phyloP scores from a whole-genome alignment of 2,797 vertebrate genomes.

The Hydrocynus forskahlii region DNA sequence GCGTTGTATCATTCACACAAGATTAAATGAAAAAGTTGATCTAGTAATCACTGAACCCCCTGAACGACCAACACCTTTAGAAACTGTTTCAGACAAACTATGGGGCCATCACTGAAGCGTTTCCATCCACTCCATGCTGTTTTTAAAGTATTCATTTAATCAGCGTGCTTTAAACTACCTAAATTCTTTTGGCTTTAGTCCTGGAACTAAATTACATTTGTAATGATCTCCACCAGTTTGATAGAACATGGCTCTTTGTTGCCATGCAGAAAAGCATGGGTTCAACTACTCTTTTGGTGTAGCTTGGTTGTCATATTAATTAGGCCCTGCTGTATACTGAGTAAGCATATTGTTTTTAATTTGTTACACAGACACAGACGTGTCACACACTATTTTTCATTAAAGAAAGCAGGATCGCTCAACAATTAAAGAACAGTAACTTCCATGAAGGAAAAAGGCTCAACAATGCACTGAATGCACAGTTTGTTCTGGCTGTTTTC shows the following conservation, averaged over 20 bases:
- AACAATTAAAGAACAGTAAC: slow-evolving; percentile 19
- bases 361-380: background rate
- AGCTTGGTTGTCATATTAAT: slow-evolving; percentile 58
- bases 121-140: slow-evolving; percentile 23
- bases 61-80: background rate
- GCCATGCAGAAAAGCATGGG: slow-evolving; percentile 62
- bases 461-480: background rate
- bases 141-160: slow-evolving; percentile 76
- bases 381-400: background rate
- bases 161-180: slow-evolving; percentile 77
- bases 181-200: slow-evolving; percentile 74
- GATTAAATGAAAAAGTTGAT: background rate
- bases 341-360: slow-evolving; percentile 16
- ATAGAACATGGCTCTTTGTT: slow-evolving; percentile 62
- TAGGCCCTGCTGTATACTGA: slow-evolving; percentile 46
- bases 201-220: slow-evolving; percentile 80
- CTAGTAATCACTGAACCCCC: background rate
- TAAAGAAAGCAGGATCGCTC: slow-evolving; percentile 1
- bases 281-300: slow-evolving; percentile 54
- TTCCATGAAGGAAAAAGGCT: slow-evolving; percentile 16
- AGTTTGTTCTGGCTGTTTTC: slow-evolving; percentile 22
- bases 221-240: slow-evolving; percentile 78
- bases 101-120: slow-evolving; percentile 35
- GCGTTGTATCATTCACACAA: background rate
- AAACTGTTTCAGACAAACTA: background rate